Base-by-base conservation (phyloP, 2,113 vertebrate genomes). In the Cinclus cinclus region DNA sequence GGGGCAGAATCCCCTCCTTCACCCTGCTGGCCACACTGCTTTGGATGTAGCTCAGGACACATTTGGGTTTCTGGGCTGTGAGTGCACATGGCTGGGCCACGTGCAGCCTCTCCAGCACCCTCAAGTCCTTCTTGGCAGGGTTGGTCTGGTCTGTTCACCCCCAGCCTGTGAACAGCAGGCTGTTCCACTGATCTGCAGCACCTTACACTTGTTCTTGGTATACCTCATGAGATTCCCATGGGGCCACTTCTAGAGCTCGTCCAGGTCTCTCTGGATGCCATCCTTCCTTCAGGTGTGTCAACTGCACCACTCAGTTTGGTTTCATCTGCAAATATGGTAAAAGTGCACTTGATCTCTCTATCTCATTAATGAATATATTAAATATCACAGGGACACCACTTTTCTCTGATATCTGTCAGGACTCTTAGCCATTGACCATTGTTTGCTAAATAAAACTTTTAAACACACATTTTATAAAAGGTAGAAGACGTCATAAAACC, bases 51-150 rank as follows among this genome's bases (percentile, higher is more conserved):
- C 14, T 31, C 31, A 50, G 67, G 50, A 35, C 9, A 64, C 0
- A 0, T 6, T 27, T 49, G 31, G 12, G 5, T 56, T 5, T 42
- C 22, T 65, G 59, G 50, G 42, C 11, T 58, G 25, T 12, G 12
- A 42, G 21, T 37, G 22, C 22, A 0, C 68, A 37, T 9, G 0
- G 12, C 3, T 8, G 3, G 11, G 3, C 33, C 37, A 37, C 20
- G 50, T 33, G 27, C 67, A 73, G 15, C 50, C 50, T 27, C 11
- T 50, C 21, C 30, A 31, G 24, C 42, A 50, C 2, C 6, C 14
- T 14, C 6, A 35, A 13, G 17, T 56, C 22, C 49, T 56, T 42
- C 50, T 73, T 0, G 1, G 6, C 21, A 88, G 21, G 14, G 24
- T 21, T 49, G 17, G 5, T 58, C 35, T 3, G 0, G 9, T 58